These are phyloP conservation scores for Apodemia hepburni DNA, from an alignment of 2,888 invertebrate genomes.

Conservation along the genomic window DNA sequence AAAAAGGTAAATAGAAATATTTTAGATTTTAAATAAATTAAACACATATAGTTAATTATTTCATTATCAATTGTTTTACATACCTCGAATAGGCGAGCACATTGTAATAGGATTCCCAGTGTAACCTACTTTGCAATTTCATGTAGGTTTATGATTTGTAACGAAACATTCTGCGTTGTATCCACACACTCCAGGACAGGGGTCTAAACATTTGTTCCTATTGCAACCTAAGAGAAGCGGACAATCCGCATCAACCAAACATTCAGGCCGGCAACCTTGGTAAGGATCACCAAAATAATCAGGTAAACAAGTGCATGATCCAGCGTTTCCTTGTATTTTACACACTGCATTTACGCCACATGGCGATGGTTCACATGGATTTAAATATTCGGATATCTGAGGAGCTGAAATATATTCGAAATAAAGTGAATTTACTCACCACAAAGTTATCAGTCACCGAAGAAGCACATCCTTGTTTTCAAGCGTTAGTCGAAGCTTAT, in stretches of 20 bases:
- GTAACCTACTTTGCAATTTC: conserved; percentile 81
- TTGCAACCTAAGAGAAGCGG: conserved; percentile 82
- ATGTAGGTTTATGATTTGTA: conserved; percentile 83
- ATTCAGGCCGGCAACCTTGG: conserved; percentile 86
- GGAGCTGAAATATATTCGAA: conserved; percentile 68
- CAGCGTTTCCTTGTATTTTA: conserved; percentile 85
- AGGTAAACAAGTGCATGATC: conserved; percentile 85
- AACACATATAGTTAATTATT: neutral
- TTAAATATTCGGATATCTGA: conserved; percentile 63
- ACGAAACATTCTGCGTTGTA: conserved; percentile 84
- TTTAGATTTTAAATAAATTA: neutral
- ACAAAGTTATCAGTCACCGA: conserved; percentile 57
- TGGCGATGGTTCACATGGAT: conserved; percentile 83
- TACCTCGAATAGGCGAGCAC: conserved; percentile 59
- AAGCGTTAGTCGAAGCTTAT: conserved; percentile 79
- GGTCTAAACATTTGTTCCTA: conserved; percentile 83
- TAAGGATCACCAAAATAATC: conserved; percentile 89
- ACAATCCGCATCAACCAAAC: conserved; percentile 83
- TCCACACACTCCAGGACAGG: conserved; percentile 85
- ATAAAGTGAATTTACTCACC: conserved; percentile 65
- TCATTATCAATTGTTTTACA: neutral
- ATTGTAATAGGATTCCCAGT: conserved; percentile 84
- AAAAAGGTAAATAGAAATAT: conserved; percentile 47
- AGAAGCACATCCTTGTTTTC: conserved; percentile 74
- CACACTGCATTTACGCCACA: conserved; percentile 88